These are phyloP conservation scores for Seriola aureovittata DNA, from an alignment of 2,113 vertebrate species.

Conservation along the genomic window DNA sequence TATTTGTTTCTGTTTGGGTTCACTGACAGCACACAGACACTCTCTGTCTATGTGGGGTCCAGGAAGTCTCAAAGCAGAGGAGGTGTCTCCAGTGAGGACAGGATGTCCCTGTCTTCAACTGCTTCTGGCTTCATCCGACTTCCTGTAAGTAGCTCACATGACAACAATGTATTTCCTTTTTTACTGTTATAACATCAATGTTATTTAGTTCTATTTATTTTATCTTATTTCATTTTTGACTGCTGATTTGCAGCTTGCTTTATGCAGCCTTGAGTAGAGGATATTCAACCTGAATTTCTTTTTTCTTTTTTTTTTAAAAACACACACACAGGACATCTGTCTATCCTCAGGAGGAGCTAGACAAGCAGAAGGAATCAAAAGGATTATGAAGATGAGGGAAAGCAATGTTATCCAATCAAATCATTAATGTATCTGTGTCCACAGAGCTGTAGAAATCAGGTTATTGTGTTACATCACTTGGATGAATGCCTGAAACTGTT, in stretches of 20 bases:
- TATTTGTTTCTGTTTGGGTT: conserved; percentile 61
- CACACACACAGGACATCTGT: background rate
- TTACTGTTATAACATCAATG: background rate
- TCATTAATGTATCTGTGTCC: conserved; percentile 38
- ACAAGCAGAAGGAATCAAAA: conserved; percentile 23
- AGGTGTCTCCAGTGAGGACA: conserved; percentile 28
- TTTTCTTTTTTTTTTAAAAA: background rate
- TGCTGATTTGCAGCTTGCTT: background rate
- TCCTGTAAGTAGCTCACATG: conserved; percentile 31
- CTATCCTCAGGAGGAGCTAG: background rate
- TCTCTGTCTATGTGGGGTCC: conserved; percentile 52
- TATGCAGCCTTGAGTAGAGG: background rate
- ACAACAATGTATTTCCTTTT: conserved; percentile 3
- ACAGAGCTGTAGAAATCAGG: conserved; percentile 34
- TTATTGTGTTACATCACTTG: conserved; percentile 58
- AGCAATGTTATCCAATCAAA: conserved; percentile 42
- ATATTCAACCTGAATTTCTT: background rate
- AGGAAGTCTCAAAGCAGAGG: conserved; percentile 57
- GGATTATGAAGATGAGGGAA: conserved; percentile 49
- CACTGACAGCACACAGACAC: conserved; percentile 60
- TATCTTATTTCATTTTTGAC: background rate
- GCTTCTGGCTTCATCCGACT: background rate
- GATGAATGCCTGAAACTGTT: conserved; percentile 22
- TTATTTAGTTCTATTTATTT: background rate
- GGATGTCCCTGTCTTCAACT: conserved; percentile 31